Base-by-base conservation (phyloP, 2,113 vertebrate species). In the Sinocyclocheilus rhinocerous region DNA sequence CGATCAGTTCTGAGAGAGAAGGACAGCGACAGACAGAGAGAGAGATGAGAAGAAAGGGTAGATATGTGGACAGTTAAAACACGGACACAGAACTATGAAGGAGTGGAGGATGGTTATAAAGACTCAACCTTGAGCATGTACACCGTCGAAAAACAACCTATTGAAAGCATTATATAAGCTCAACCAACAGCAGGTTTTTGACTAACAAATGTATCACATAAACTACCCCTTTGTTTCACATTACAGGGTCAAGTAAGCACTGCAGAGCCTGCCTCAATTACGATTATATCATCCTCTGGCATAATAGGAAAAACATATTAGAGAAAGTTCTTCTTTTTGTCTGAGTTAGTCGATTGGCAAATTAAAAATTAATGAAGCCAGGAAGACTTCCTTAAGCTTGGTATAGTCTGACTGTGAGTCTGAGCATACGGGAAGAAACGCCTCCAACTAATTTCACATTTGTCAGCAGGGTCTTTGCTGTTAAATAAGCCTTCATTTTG, bases 281-380 rank as follows among this genome's bases (percentile, higher is more conserved):
- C 33, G 48, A 83, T 82, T 50, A 76, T 55, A 76, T 76, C 42
- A 55, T 45, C 57, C 33, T 55, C 72, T 61, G 73, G 57, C 36
- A 83, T 84, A 87, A n/a, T 72, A 86, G 84, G 84, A 87, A 81
- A 93, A 92, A 93, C 91, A 90, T 91, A 85, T 89, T 86, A 91
- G 20, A 61, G 69, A 86, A 90, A 84, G 91, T 90, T 85, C 90
- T 91, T 79, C 90, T 92, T 77, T 55, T 93, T 93, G 92, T 93
- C 92, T 91, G 88, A 93, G 90, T 92, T 94, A 93, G 90, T 94
- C 93, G 91, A 93, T 93, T 94, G 93, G 90, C 90, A 95, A 95
- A 95, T 94, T 94, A 95, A 93, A 95, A 95, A 90, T 94, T 94
- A 94, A 95, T 94, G 93, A 94, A 92, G 92, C 93, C 92, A 88